These are phyloP conservation scores for Argyresthia albistria DNA, from an alignment of 2,888 invertebrate genomes.

Conservation along the genomic window DNA sequence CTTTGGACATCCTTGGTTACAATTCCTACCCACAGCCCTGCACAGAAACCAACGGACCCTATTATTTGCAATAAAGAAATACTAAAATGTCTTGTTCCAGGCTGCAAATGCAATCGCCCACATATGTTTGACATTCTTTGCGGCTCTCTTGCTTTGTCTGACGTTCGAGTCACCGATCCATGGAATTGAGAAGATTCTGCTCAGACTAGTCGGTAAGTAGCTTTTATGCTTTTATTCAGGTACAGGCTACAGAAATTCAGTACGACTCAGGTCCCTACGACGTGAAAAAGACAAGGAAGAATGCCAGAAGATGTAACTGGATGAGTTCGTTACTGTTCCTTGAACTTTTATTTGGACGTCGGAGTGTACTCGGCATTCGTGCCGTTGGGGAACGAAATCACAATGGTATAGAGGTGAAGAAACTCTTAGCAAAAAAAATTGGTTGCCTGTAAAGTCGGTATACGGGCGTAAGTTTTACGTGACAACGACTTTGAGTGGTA, in stretches of 20 bases:
- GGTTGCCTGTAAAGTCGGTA: no score
- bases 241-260: neutral
- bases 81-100: constrained; percentile 32
- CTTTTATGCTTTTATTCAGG: neutral
- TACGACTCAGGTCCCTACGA: neutral
- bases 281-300: neutral
- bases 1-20: no score
- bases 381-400: neutral
- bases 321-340: neutral
- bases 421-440: no score
- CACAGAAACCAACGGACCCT: no score
- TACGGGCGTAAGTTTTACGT: no score
- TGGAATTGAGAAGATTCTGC: constrained; percentile 78
- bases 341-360: neutral
- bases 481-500: no score
- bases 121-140: constrained; percentile 71
- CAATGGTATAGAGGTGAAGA: neutral
- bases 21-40: no score
- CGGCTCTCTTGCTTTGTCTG: constrained; percentile 75
- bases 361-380: neutral
- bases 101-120: constrained; percentile 70
- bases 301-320: neutral
- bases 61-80: no score
- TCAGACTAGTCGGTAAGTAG: constrained; percentile 59
- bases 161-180: constrained; percentile 82